Evolutionary conservation across 2,888 invertebrate genomes (phyloP), one percentile per base, ranked within the genome.

Genomic region (Phengaris alcon): DNA sequence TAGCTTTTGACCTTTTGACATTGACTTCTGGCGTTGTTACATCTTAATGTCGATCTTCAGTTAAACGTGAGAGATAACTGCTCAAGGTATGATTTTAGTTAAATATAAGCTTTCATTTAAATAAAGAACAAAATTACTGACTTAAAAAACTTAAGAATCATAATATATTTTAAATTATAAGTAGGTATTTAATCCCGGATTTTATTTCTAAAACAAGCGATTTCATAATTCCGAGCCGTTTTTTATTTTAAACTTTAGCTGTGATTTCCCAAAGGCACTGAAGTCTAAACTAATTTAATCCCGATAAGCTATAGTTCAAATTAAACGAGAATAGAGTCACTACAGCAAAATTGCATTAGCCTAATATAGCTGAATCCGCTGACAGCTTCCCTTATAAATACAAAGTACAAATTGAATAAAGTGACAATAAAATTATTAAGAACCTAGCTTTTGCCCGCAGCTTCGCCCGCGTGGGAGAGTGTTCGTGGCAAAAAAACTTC

Each of bases 311-410:
- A 7, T 12, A 64, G 64, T 12, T 64, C 12, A 35, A 44, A 64
- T 44, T 9, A 35, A 64, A 64, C 64, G 35, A 35, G 35, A 64
- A 64, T 52, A 52, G 10, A 64, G 12, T 3, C 59, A 10, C 64
- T 64, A 64, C 64, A 64, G 64, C 64, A 12, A 12, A 64, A 64
- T 64, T 44, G 35, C 64, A 64, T 64, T 64, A 64, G 64, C 64
- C 8, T 64, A 64, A 64, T 64, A 44, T 13, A 64, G 35, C 64
- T 64, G 22, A 64, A 35, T 64, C 12, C 6, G 12, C 35, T 12
- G 64, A 22, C 59, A 22, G 59, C 59, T 59, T 15, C 59, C 59
- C 22, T 59, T 59, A 22, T 59, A 57, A 57, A 57, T n/a, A 15
- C 9, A 15, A 22, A 22, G 35, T 35, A 35, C 35, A 35, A 59